These are phyloP conservation scores for Nasua narica DNA, from an alignment of 2,797 vertebrate species.

Conservation along the genomic window DNA sequence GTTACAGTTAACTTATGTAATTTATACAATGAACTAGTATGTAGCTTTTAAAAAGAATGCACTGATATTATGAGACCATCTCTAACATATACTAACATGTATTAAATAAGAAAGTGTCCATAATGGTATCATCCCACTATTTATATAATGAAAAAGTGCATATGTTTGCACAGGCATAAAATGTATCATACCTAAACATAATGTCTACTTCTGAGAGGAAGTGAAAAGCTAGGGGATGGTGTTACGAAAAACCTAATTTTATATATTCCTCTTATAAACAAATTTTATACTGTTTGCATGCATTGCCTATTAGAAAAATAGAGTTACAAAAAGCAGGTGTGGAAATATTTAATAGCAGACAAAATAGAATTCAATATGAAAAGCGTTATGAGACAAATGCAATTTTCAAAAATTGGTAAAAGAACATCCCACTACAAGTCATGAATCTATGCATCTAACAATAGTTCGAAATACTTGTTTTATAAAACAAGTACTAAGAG, in stretches of 20 bases:
- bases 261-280: background rate
- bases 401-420: conserved; percentile 51
- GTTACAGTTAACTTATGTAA: background rate
- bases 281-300: background rate
- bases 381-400: conserved; percentile 64
- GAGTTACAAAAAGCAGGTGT: conserved; percentile 36
- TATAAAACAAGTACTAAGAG: conserved; percentile 45
- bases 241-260: background rate
- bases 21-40: background rate
- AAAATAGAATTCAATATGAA: conserved; percentile 76
- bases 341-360: conserved; percentile 75
- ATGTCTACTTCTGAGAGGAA: background rate
- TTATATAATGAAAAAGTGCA: background rate
- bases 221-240: background rate
- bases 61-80: background rate
- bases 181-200: background rate
- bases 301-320: conserved; percentile 30
- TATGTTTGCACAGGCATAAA: background rate
- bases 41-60: background rate
- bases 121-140: background rate
- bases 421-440: conserved; percentile 41
- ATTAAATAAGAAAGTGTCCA: background rate
- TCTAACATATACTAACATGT: background rate
- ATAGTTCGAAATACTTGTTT: conserved; percentile 31
- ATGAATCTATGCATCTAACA: conserved; percentile 32